phyloP scores from a whole-genome alignment of 2,888 invertebrate genomes.

The Phengaris alcon region DNA sequence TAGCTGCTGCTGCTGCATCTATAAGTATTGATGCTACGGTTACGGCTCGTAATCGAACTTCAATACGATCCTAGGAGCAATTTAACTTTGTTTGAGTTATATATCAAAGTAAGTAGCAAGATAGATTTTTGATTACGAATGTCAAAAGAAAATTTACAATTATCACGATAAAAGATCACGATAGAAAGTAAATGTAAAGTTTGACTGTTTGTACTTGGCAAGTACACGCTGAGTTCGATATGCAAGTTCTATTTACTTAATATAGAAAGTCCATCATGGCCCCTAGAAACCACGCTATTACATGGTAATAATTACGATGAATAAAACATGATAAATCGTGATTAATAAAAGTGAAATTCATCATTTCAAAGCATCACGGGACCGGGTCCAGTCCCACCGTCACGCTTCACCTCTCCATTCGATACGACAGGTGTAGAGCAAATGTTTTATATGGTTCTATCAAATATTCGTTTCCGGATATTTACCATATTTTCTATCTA shows the following conservation, averaged over 20 bases:
- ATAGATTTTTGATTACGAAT: neutral
- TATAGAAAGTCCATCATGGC: conserved; percentile 12
- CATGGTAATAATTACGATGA: neutral
- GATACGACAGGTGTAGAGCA: conserved; percentile 62
- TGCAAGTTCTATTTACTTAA: neutral
- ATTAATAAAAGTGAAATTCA: conserved; percentile 9
- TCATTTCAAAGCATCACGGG: conserved; percentile 36
- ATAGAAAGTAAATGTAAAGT: neutral
- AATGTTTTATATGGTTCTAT: neutral
- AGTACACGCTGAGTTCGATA: neutral
- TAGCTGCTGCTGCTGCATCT: neutral
- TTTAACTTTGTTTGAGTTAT: neutral
- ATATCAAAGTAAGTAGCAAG: neutral
- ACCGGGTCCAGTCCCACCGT: conserved; percentile 50
- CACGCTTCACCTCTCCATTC: conserved; percentile 61
- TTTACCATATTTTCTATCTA: no score
- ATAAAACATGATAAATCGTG: conserved; percentile 1
- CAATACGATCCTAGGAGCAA: neutral
- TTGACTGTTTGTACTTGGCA: conserved; percentile 8
- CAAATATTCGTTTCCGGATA: conserved; percentile 2
- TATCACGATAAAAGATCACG: neutral
- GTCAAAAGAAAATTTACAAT: neutral
- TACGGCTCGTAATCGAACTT: neutral
- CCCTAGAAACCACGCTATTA: neutral
- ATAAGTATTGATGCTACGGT: neutral